Percentiles rank a stretch among this genome's conserved stretches.
These are phyloP conservation scores for Balanococcus diminutus DNA, from an alignment of 2,888 invertebrate species.

Conservation along the genomic window DNA sequence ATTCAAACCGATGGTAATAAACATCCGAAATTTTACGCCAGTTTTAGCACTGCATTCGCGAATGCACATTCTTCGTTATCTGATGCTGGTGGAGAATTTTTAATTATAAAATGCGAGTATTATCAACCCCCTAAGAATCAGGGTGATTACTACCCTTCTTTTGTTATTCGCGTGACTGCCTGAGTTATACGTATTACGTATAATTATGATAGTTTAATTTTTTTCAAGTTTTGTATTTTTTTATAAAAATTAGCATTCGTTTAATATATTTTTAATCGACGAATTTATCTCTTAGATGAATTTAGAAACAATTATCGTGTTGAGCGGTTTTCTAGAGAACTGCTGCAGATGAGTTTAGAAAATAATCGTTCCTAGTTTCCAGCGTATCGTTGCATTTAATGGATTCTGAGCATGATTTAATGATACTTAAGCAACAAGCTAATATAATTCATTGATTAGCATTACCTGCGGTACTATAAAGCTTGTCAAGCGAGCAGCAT, in stretches of 20 bases:
- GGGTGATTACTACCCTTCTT: background rate
- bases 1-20: background rate
- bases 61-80: too few species aligned
- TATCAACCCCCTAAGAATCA: background rate
- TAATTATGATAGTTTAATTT: background rate
- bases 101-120: background rate
- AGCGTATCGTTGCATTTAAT: too few species aligned
- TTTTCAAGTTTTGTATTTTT: background rate
- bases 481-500: conserved; percentile 17
- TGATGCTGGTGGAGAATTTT: background rate
- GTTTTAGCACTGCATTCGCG: background rate
- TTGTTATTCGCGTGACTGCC: background rate
- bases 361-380: too few species aligned
- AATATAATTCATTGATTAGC: conserved; percentile 16
- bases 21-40: background rate
- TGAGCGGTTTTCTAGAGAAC: too few species aligned
- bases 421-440: background rate
- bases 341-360: too few species aligned
- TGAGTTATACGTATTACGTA: too few species aligned
- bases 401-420: too few species aligned
- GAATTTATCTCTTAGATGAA: too few species aligned
- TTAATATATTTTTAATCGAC: too few species aligned
- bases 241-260: too few species aligned
- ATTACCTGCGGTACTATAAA: conserved; percentile 29
- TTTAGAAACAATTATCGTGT: too few species aligned